phyloP scores from a whole-genome alignment of 2,797 vertebrate genomes.

The Manis crassicaudata region DNA sequence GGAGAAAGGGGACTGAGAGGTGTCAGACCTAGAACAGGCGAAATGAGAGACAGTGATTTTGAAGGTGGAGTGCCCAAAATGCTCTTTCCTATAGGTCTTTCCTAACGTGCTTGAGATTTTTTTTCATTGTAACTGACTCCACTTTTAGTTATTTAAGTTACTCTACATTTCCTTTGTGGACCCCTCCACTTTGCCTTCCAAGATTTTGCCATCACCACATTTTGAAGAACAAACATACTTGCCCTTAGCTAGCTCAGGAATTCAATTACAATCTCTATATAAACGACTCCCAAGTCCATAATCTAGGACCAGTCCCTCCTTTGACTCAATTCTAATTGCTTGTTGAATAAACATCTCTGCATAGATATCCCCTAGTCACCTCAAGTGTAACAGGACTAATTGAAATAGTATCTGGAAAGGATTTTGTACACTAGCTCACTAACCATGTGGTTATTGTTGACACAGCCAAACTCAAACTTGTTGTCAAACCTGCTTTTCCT shows the following conservation, averaged over 20 bases:
- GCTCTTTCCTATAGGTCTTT: background rate
- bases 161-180: background rate
- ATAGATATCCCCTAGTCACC: background rate
- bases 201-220: background rate
- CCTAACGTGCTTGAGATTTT: background rate
- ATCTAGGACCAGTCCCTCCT: background rate
- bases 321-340: slow-evolving; percentile 34
- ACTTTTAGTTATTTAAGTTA: background rate
- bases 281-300: background rate
- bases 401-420: slow-evolving; percentile 40
- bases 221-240: background rate
- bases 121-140: background rate
- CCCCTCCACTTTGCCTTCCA: background rate
- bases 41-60: background rate
- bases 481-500: slow-evolving; percentile 20
- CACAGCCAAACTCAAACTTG: background rate
- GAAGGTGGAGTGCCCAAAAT: background rate
- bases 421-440: slow-evolving; percentile 10
- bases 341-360: slow-evolving; percentile 46
- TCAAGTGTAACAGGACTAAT: background rate
- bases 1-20: background rate
- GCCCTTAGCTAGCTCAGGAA: background rate
- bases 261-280: background rate
- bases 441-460: background rate
- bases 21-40: background rate